Evolutionary conservation across 2,113 vertebrate genomes (phyloP), one percentile per base, ranked within the genome.

Genomic region (Coregonus clupeaformis): DNA sequence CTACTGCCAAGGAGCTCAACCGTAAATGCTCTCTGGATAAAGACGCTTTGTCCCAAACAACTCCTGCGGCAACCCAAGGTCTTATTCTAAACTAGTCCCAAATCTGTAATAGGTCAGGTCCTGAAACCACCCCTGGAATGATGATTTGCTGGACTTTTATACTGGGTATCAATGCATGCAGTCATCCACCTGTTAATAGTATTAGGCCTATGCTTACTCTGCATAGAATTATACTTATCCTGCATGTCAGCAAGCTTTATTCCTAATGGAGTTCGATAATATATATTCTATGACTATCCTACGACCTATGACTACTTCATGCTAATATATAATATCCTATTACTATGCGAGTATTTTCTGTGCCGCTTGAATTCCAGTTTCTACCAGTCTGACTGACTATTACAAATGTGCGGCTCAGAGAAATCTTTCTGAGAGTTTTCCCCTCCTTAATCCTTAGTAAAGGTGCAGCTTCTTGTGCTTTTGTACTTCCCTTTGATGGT

Each of bases 1-100:
- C 66, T 69, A 18, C 27, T 42, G 71, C 76, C 63, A 69, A 69
- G 69, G 74, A 86, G 68, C 79, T 62, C 70, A 81, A 76, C 57
- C 64, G 14, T 68, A 81, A 84, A 80, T 64, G n/a, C 29, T 16
- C 68, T 59, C 74, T 60, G 77, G 76, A 86, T 85, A 82, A 86
- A 85, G 83, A 86, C 76, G 80, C 87, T 90, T 90, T 91, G 86
- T 90, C 75, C 80, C 42, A 68, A 81, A 77, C 73, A 57, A 74
- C 62, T 72, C 73, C 65, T 59, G 59, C 79, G 57, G 59, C 79
- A 78, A 82, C 57, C 57, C 77, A 77, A 75, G 59, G 59, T 78
- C 52, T 69, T 13, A 73, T 67, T 69, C 69, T 60, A 67, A 80
- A 85, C 72, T 68, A 72, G 68, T 67, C 65, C 18, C 57, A n/a